A percentile compares a stretch with the other conserved stretches of the same genome.
These are phyloP conservation scores for Ostrea edulis DNA, from an alignment of 1,140 invertebrate species.

Conservation along the genomic window DNA sequence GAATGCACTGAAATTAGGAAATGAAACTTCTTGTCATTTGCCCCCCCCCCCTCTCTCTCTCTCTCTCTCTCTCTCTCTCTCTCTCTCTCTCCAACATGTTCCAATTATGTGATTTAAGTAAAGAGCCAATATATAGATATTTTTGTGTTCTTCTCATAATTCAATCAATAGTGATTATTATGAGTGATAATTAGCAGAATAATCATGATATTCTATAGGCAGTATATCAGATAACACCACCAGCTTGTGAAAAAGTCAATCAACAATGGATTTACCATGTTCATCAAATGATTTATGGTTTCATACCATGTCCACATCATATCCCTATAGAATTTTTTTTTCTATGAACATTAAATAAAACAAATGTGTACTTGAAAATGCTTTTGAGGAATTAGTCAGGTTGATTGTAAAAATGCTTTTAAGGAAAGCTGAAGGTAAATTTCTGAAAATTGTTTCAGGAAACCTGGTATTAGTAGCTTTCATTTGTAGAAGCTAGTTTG, in stretches of 20 bases:
- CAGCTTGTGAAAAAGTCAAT: conserved; percentile 1
- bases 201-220: background rate
- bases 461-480: too few relatives aligned
- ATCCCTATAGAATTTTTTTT: background rate
- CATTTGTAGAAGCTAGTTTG: background rate
- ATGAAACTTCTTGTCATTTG: too few relatives aligned
- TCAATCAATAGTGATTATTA: conserved; percentile 14
- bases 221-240: background rate
- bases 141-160: conserved; percentile 1
- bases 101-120: background rate
- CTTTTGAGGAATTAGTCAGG: background rate
- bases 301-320: background rate
- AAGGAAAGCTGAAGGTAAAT: background rate
- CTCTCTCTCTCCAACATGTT: background rate
- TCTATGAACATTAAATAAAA: background rate
- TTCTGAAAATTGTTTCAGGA: too few relatives aligned
- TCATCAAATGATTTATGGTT: conserved; percentile 1
- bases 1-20: too few relatives aligned
- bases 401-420: background rate
- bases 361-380: background rate
- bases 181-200: background rate
- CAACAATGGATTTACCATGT: background rate
- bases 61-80: background rate
- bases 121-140: background rate
- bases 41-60: background rate